Evolutionary conservation across 2,797 vertebrate genomes (phyloP), one percentile per base, ranked within the genome.

Genomic region (Champsocephalus esox): DNA sequence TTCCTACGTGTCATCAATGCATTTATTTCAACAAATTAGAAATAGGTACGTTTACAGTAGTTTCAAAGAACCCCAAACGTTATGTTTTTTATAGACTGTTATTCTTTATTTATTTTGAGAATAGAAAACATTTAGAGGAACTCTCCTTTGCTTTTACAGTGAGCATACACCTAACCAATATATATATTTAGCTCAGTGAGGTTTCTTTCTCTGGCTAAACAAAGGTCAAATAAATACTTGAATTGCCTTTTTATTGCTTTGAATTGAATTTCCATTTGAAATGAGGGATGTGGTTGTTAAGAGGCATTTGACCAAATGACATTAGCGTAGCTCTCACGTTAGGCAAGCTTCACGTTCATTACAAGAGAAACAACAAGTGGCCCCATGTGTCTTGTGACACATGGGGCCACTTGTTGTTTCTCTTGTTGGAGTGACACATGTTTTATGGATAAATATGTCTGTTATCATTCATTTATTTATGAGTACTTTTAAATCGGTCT

Each of bases 251-350:
- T 41, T 21, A 44, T 51, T 24, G 48, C 50, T 28, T 52, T 2
- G 48, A 79, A 85, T 60, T 19, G 9, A 79, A 64, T 76, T n/a
- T 46, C 5, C 14, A 32, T 19, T 44, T 67, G 52, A 51, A 54
- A 52, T 3, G 13, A 49, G 9, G 1, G 1, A 24, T 14, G 17
- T 16, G 5, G 32, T 8, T 43, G 32, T 67, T 54, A 55, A 41
- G n/a, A 38, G 34, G 12, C 32, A 44, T 73, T 60, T 66, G 14
- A 70, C 57, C 12, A 63, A 79, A 87, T 69, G 5, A 69, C 24
- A 77, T 84, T 74, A 76, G 38, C 0, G 41, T 21, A 0, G 45
- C 65, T 59, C 56, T 66, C 56, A 44, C 3, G 11, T n/a, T 43
- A 45, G 48, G 54, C 46, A 5, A 52, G 28, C 28, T n/a, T 50